Evolutionary conservation across 2,888 invertebrate genomes (phyloP).

Genomic region (Parascotia fuliginaria): DNA sequence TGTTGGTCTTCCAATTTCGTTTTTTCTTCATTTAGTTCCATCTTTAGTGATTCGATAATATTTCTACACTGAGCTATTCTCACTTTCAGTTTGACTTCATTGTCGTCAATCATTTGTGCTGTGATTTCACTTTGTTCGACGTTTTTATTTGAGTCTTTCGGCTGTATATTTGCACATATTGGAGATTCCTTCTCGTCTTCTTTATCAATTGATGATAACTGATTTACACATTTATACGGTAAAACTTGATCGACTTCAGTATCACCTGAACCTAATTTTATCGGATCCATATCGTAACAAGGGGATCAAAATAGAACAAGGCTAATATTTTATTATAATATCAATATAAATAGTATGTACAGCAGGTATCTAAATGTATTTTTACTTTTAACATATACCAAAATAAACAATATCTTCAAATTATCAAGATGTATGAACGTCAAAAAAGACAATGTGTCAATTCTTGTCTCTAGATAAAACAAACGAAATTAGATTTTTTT

Average conservation of each 20-base stretch:
- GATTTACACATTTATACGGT: constrained; percentile 37
- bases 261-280: constrained; percentile 62
- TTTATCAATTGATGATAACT: constrained; percentile 6
- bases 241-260: constrained; percentile 31
- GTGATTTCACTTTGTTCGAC: constrained; percentile 43
- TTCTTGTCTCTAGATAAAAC: too few relatives aligned
- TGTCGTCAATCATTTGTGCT: constrained; percentile 58
- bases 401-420: too few relatives aligned
- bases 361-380: too few relatives aligned
- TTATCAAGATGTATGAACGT: too few relatives aligned
- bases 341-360: too few relatives aligned
- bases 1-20: constrained; percentile 62
- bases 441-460: too few relatives aligned
- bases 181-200: constrained; percentile 23
- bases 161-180: constrained; percentile 14
- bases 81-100: constrained; percentile 68
- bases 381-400: too few relatives aligned
- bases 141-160: constrained; percentile 18
- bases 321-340: too few relatives aligned
- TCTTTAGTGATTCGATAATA: constrained; percentile 72
- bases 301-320: not conserved
- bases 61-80: constrained; percentile 72
- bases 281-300: constrained; percentile 49
- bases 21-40: constrained; percentile 72
- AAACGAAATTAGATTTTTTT: too few relatives aligned